Conservation (phyloP, 1,140 invertebrate genomes). For the Dendrolimus kikuchii region DNA sequence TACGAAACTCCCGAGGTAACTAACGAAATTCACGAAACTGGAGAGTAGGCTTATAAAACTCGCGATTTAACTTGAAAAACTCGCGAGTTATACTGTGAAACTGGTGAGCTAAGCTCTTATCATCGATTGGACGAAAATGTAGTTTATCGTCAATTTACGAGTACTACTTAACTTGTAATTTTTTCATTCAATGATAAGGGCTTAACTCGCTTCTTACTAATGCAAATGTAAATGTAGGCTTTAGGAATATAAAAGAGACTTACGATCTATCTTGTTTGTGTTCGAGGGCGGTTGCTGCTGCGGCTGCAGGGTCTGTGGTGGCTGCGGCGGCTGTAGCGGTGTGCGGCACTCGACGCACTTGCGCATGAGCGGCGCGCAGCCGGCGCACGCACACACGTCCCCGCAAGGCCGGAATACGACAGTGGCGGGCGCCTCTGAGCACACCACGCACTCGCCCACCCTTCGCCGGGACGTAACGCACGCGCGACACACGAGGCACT, state of each 20-base stretch:
- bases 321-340: constrained; percentile 86
- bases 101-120: too few relatives aligned
- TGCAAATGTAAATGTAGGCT: neutral
- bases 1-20: too few relatives aligned
- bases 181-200: too few relatives aligned
- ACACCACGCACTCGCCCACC: constrained; percentile 97
- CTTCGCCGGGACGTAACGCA: constrained; percentile 76
- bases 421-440: constrained; percentile 92
- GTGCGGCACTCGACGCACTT: constrained; percentile 96
- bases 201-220: too few relatives aligned
- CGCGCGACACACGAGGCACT: constrained; percentile 94
- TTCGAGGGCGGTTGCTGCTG: constrained; percentile 6
- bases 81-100: too few relatives aligned
- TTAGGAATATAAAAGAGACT: constrained; percentile 10
- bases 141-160: too few relatives aligned
- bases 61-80: too few relatives aligned
- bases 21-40: too few relatives aligned
- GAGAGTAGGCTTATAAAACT: too few relatives aligned
- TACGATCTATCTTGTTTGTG: constrained; percentile 29
- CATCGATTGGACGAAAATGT: too few relatives aligned
- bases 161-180: too few relatives aligned
- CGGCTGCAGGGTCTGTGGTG: constrained; percentile 72
- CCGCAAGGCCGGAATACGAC: constrained; percentile 95
- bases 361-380: constrained; percentile 94
- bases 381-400: constrained; percentile 95